Evolutionary conservation across 2,888 invertebrate species (phyloP), one percentile per base, ranked within the genome.

Genomic region (Acleris holmiana): DNA sequence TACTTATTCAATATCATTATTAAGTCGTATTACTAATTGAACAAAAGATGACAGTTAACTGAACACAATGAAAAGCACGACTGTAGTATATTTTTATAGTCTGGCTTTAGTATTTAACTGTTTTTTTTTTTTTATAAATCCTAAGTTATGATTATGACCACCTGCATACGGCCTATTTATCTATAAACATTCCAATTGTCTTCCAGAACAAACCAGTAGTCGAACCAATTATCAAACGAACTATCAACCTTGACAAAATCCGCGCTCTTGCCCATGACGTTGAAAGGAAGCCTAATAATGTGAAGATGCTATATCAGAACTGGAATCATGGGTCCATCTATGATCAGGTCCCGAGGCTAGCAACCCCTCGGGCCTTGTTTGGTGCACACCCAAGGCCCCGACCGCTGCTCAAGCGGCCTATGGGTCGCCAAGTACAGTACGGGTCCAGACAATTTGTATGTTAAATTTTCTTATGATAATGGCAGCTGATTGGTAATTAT

Each of bases 361-460:
- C 23, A 6, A 19, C 21, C 19, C 40, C 19, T 2, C 15, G 10
- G 2, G 44, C 4, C 17, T 1, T 17, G 6, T 44, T n/a, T 6
- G 17, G 44, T 6, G 7, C 1, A 44, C n/a, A 44, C 6, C 44
- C 2, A 17, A 17, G 35, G 23, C 29, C n/a, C 2, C 63, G 29
- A 8, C 35, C 49, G 4, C 8, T 18, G 47, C 49, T 58, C 48
- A 66, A 59, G 18, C 49, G 68, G 8, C 66, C 51, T 0, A 57
- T 64, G 7, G 67, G 71, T 10, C 72, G 75, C 19, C 70, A 73
- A 21, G 73, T 73, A 53, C 71, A 66, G 4, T 73, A 69, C 57
- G 69, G 70, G 59, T 67, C 66, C 13, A 64, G 65, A 46, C 71
- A 71, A 65, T 25, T 71, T 73, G 82, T 82, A 82, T 78, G 82